These are phyloP conservation scores for Cotesia vestalis DNA, from an alignment of 1,140 invertebrate genomes.

Conservation along the genomic window DNA sequence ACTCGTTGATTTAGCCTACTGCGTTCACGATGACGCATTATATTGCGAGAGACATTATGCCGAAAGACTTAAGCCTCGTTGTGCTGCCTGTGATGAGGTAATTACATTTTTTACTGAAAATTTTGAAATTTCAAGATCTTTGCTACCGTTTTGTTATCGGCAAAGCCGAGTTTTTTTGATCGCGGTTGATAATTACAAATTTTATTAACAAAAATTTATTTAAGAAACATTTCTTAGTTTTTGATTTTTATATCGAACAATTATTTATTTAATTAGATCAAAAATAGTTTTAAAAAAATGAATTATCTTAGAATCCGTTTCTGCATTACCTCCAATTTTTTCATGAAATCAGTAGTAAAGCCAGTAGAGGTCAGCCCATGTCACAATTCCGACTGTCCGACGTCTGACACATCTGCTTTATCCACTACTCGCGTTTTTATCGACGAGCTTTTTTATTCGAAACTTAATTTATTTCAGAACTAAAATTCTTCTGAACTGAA, in stretches of 20 bases:
- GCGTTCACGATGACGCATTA: slow-evolving; percentile 83
- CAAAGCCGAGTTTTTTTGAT: too few species aligned
- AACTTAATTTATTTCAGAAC: too few species aligned
- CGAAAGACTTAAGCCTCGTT: slow-evolving; percentile 90
- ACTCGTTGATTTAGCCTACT: slow-evolving; percentile 92
- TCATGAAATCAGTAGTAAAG: slow-evolving; percentile 13
- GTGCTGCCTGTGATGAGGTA: slow-evolving; percentile 94
- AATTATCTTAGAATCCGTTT: too few species aligned
- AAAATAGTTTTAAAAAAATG: too few species aligned
- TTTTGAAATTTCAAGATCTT: too few species aligned
- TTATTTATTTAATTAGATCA: too few species aligned
- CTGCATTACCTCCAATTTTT: not conserved
- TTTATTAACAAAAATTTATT: too few species aligned
- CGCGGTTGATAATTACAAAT: too few species aligned
- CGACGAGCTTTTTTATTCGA: slow-evolving; percentile 33
- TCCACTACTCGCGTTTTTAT: slow-evolving; percentile 43
- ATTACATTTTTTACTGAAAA: slow-evolving; percentile 56
- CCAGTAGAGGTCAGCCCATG: slow-evolving; percentile 35
- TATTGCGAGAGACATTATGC: slow-evolving; percentile 95
- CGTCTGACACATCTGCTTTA: slow-evolving; percentile 19
- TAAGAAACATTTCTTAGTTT: too few species aligned
- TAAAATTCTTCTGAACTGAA: too few species aligned
- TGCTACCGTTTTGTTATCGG: too few species aligned
- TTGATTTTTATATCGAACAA: too few species aligned
- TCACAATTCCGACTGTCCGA: not conserved